Conservation (phyloP, 2,113 vertebrate genomes). For the zebrafish (Danio rerio) region DNA sequence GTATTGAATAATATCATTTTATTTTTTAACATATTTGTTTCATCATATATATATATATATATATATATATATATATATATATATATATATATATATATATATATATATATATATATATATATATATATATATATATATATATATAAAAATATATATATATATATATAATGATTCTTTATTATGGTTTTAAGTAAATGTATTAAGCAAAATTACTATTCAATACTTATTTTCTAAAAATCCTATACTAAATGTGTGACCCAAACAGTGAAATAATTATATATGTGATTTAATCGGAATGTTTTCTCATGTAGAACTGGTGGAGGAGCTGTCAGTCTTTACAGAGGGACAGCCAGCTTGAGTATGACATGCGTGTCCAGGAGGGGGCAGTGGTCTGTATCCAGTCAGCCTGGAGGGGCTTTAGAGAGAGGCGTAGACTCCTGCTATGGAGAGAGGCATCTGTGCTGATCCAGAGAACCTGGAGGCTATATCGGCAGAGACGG, state of each 20-base stretch:
- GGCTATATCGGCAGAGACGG: conserved; percentile 65
- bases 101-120: no score
- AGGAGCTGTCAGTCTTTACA: conserved; percentile 73
- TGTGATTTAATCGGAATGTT: no score
- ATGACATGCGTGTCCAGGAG: conserved; percentile 63
- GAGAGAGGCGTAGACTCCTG: conserved; percentile 77
- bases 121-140: no score
- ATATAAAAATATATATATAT: no score
- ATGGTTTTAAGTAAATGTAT: neutral
- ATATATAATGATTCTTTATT: no score
- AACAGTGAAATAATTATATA: no score
- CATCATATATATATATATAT: neutral
- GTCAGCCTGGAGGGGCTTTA: conserved; percentile 84
- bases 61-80: no score
- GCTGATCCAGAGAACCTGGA: conserved; percentile 88
- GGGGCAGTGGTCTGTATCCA: conserved; percentile 84
- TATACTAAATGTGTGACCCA: neutral
- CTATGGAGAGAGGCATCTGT: conserved; percentile 79
- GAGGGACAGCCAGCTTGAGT: conserved; percentile 56
- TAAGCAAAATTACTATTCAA: neutral
- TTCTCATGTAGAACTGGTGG: conserved; percentile 84
- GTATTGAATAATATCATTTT: neutral
- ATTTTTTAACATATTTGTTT: neutral
- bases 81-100: no score
- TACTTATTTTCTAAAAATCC: neutral